phyloP scores from a whole-genome alignment of 1,140 invertebrate genomes.

The Drosophila sucinea region DNA sequence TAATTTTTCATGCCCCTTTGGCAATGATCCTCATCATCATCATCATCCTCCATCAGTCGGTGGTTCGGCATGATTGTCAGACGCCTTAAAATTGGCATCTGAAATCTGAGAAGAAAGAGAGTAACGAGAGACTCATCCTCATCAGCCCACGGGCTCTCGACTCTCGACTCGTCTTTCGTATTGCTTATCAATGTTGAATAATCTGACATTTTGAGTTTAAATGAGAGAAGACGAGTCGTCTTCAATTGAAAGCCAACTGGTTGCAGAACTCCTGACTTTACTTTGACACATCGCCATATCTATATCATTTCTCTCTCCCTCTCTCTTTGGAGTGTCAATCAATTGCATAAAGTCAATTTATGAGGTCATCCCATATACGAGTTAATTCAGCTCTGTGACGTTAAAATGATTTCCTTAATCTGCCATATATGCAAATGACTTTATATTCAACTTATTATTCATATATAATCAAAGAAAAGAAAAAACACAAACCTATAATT shows the following conservation, averaged over 20 bases:
- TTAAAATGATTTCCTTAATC: slow-evolving; percentile 34
- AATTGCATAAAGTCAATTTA: slow-evolving; percentile 53
- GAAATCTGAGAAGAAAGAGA: slow-evolving; percentile 57
- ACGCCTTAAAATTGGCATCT: slow-evolving; percentile 72
- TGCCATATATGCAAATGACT: slow-evolving; percentile 69
- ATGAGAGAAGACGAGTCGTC: slow-evolving; percentile 45
- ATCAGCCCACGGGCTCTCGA: slow-evolving; percentile 50
- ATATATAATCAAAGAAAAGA: slow-evolving; percentile 71
- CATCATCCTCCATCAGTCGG: slow-evolving; percentile 3
- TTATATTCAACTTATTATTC: slow-evolving; percentile 43
- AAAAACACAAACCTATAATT: slow-evolving; percentile 80
- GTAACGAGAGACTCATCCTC: slow-evolving; percentile 46
- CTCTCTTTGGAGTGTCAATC: slow-evolving; percentile 46
- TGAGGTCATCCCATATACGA: slow-evolving; percentile 31
- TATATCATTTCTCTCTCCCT: background rate
- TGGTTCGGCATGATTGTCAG: slow-evolving; percentile 39
- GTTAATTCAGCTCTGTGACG: slow-evolving; percentile 26
- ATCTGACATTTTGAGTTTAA: slow-evolving; percentile 79
- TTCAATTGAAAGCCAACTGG: slow-evolving; percentile 39
- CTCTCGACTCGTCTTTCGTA: background rate
- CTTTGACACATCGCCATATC: slow-evolving; percentile 64
- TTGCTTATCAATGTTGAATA: slow-evolving; percentile 70
- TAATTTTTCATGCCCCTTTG: slow-evolving; percentile 67
- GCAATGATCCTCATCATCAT: slow-evolving; percentile 53
- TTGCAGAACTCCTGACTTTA: slow-evolving; percentile 57